Percentiles rank a stretch among this genome's conserved stretches.
phyloP scores from a whole-genome alignment of 1,140 invertebrate species.

The Chironomus striatipennis region DNA sequence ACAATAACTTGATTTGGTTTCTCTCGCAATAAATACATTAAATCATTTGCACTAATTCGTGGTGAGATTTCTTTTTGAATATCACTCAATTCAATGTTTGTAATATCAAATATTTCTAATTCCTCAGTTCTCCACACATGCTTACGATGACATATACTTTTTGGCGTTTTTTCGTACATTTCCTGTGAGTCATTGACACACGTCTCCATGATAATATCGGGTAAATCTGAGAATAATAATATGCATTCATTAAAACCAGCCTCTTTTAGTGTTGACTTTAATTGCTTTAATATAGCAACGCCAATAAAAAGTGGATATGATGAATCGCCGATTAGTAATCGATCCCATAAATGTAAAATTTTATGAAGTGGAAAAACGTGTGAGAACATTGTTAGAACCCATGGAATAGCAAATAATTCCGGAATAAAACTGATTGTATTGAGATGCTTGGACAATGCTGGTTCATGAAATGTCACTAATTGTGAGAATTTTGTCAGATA shows the following conservation, averaged over 20 bases:
- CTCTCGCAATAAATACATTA: constrained; percentile 62
- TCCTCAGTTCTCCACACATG: constrained; percentile 31
- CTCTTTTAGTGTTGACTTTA: constrained; percentile 71
- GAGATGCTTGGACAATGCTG: constrained; percentile 83
- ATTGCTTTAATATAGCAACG: constrained; percentile 82
- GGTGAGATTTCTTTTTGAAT: constrained; percentile 66
- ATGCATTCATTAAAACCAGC: constrained; percentile 98
- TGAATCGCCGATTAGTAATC: constrained; percentile 83
- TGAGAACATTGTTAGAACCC: constrained; percentile 98
- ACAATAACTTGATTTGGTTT: constrained; percentile 57
- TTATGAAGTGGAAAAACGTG: constrained; percentile 97
- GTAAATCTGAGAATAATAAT: constrained; percentile 91
- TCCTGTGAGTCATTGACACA: constrained; percentile 83
- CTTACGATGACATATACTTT: constrained; percentile 76
- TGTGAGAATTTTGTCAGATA: constrained; percentile 96
- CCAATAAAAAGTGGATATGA: constrained; percentile 94
- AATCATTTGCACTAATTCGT: constrained; percentile 76
- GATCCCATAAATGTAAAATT: constrained; percentile 97
- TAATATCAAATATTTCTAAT: constrained; percentile 49
- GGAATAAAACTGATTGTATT: constrained; percentile 91
- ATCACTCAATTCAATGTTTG: constrained; percentile 55
- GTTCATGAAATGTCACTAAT: constrained; percentile 92
- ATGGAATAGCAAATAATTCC: constrained; percentile 98
- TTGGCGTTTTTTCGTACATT: constrained; percentile 79
- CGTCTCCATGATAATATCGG: constrained; percentile 92